A percentile compares a stretch with the other conserved stretches of the same genome.
phyloP scores from a whole-genome alignment of 2,113 vertebrate species.

The Meriones unguiculatus region DNA sequence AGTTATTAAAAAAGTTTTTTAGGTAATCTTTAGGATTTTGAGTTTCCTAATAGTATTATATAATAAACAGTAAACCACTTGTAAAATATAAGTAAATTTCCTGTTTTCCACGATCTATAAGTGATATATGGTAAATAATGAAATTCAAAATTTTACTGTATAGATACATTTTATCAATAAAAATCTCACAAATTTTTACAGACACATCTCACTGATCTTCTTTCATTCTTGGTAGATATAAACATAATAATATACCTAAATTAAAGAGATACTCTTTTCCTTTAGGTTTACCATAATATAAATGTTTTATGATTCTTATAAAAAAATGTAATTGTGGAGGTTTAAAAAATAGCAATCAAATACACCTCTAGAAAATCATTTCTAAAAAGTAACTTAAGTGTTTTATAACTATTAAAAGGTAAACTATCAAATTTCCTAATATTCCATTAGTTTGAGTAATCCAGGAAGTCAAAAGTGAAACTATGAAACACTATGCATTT shows the following conservation, averaged over 20 bases:
- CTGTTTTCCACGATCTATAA: background rate
- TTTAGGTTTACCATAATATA: background rate
- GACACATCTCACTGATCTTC: background rate
- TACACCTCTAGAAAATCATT: background rate
- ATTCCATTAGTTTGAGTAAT: background rate
- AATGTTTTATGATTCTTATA: background rate
- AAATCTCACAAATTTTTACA: background rate
- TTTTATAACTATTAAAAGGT: conserved; percentile 5
- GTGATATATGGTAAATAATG: background rate
- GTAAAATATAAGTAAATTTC: background rate
- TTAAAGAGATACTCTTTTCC: background rate
- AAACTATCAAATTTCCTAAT: background rate
- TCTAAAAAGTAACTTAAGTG: background rate
- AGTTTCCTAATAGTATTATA: conserved; percentile 9
- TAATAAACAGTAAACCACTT: background rate
- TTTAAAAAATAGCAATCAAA: background rate
- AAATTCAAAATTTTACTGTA: background rate
- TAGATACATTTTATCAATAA: background rate
- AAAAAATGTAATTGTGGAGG: background rate
- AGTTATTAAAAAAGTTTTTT: background rate
- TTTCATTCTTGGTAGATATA: background rate
- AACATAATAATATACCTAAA: background rate
- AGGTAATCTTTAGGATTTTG: background rate
- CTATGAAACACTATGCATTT: background rate
- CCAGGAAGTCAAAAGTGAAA: background rate